Percentiles rank a stretch among this genome's conserved stretches.
Conservation (phyloP, 2,797 vertebrate species). For the Acanthiza pusilla region DNA sequence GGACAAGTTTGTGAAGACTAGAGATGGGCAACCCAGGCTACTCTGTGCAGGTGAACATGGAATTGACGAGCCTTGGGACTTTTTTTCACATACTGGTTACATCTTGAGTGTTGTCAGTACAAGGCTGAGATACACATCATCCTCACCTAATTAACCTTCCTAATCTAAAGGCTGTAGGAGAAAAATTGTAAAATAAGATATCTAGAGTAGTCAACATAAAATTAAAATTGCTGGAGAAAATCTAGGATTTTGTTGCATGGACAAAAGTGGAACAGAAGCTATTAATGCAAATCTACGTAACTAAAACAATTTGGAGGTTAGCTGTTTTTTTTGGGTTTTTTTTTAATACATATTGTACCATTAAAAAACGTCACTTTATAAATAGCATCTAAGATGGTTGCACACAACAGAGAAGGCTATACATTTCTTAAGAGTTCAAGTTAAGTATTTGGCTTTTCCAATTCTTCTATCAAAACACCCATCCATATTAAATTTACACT, state of each 20-base stretch:
- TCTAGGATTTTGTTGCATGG: not conserved
- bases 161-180: not conserved
- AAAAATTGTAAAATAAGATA: not conserved
- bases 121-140: not conserved
- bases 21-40: not conserved
- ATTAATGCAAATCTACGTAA: not conserved
- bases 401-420: not conserved
- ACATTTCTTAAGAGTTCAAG: not conserved
- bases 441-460: not conserved
- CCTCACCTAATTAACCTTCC: not conserved
- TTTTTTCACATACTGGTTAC: not conserved
- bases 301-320: not conserved
- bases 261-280: not conserved
- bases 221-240: not conserved
- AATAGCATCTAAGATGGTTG: not conserved
- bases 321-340: not conserved
- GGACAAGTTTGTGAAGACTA: rapidly evolving
- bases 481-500: not conserved
- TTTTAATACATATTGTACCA: not conserved
- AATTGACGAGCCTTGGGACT: not conserved
- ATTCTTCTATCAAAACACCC: not conserved
- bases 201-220: not conserved
- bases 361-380: not conserved
- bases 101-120: not conserved
- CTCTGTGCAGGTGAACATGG: too few species aligned